Conservation (phyloP, 2,888 invertebrate genomes). For the Sesia apiformis region DNA sequence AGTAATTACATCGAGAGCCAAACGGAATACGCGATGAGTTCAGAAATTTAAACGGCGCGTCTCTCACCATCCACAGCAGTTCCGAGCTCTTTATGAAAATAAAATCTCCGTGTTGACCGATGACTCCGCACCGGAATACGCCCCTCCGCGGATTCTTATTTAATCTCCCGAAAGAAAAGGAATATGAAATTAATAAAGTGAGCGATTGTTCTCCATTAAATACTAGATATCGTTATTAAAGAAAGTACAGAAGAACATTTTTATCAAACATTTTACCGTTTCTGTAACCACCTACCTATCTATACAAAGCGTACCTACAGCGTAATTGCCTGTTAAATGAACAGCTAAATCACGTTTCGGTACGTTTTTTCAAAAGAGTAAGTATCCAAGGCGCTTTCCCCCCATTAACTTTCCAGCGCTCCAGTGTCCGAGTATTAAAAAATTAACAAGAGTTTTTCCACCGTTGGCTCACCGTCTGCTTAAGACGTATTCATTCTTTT, state of each 20-base stretch:
- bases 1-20: conserved; percentile 56
- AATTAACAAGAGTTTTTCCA: conserved; percentile 53
- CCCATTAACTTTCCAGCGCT: conserved; percentile 45
- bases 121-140: conserved; percentile 16
- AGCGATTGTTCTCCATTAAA: conserved; percentile 5
- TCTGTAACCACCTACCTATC: not conserved
- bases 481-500: conserved; percentile 68
- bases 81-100: conserved; percentile 45
- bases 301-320: not conserved
- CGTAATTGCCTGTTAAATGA: conserved; percentile 10
- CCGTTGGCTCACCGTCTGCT: conserved; percentile 50
- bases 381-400: conserved; percentile 22
- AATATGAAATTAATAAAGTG: conserved; percentile 27
- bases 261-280: not conserved
- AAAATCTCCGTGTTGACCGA: conserved; percentile 40
- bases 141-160: conserved; percentile 7
- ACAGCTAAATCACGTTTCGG: conserved; percentile 29
- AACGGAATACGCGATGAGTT: conserved; percentile 63
- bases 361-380: conserved; percentile 6
- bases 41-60: conserved; percentile 49
- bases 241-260: not conserved
- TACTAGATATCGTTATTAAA: not conserved
- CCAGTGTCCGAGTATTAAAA: conserved; percentile 42
- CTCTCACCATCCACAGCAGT: conserved; percentile 8
- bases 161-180: conserved; percentile 8